phyloP scores from a whole-genome alignment of 1,140 invertebrate genomes.

The Drosophila arawakana region DNA sequence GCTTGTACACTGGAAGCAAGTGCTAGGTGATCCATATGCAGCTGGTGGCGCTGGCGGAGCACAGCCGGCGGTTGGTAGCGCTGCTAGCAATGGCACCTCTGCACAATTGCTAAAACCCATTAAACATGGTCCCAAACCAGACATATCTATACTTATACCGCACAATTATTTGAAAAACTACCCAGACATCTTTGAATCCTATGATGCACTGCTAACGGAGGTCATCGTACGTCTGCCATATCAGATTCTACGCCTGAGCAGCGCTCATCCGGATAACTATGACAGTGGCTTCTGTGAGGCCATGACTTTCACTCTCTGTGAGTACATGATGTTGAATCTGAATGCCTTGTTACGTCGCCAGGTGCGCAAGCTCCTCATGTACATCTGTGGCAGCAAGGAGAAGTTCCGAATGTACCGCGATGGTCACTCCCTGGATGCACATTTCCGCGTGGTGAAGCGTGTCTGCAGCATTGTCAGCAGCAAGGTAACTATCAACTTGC shows the following conservation, averaged over 20 bases:
- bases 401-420: slow-evolving; percentile 97
- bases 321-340: slow-evolving; percentile 98
- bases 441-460: slow-evolving; percentile 88
- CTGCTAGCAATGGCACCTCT: slow-evolving; percentile 24
- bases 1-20: slow-evolving; percentile 91
- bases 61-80: slow-evolving; percentile 9
- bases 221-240: slow-evolving; percentile 97
- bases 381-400: slow-evolving; percentile 97
- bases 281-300: slow-evolving; percentile 93
- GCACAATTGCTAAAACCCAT: slow-evolving; percentile 89
- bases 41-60: slow-evolving; percentile 41
- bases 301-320: slow-evolving; percentile 93
- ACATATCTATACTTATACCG: slow-evolving; percentile 98
- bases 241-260: slow-evolving; percentile 93
- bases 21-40: slow-evolving; percentile 84
- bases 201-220: slow-evolving; percentile 96
- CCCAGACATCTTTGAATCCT: slow-evolving; percentile 97
- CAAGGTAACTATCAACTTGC: slow-evolving; percentile 70
- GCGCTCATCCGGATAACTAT: slow-evolving; percentile 85
- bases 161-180: slow-evolving; percentile 96
- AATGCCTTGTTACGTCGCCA: slow-evolving; percentile 91
- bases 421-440: slow-evolving; percentile 94
- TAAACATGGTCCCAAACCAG: slow-evolving; percentile 91
- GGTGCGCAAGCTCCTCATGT: slow-evolving; percentile 95
- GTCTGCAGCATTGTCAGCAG: slow-evolving; percentile 83